Percentiles rank a stretch among this genome's conserved stretches.
These are phyloP conservation scores for Paradisaea rubra DNA, from an alignment of 2,113 vertebrate species.

Conservation along the genomic window DNA sequence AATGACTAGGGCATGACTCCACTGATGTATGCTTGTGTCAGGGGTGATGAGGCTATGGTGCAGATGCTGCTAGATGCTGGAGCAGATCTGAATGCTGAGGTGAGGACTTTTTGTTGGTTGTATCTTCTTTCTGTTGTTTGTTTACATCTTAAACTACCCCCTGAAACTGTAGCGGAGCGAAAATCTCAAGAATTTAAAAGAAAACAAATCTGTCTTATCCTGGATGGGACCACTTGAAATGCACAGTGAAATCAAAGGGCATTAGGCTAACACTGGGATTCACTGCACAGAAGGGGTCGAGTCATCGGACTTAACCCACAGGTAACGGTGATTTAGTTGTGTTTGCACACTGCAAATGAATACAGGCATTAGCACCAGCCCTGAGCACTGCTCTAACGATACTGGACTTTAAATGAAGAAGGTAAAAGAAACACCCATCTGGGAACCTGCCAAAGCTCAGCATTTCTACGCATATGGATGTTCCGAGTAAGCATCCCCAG, in stretches of 20 bases:
- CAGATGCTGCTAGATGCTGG: slow-evolving; percentile 99
- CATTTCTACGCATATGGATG: neutral
- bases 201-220: neutral
- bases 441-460: neutral
- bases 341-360: neutral
- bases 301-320: neutral
- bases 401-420: neutral
- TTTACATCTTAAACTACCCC: neutral
- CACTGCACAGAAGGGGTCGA: neutral
- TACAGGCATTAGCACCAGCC: neutral
- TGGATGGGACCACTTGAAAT: neutral
- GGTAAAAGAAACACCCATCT: neutral
- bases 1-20: slow-evolving; percentile 92
- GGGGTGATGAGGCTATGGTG: slow-evolving; percentile 98
- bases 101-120: slow-evolving; percentile 71
- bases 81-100: slow-evolving; percentile 96
- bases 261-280: neutral
- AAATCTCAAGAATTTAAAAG: neutral
- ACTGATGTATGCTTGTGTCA: slow-evolving; percentile 97
- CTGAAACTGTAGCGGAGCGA: neutral
- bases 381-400: neutral
- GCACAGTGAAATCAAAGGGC: neutral
- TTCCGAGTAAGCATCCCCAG: neutral
- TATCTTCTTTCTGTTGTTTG: slow-evolving; percentile 27
- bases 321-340: neutral